Evolutionary conservation across 1,140 invertebrate genomes (phyloP).

Genomic region (Drosophila cardini): DNA sequence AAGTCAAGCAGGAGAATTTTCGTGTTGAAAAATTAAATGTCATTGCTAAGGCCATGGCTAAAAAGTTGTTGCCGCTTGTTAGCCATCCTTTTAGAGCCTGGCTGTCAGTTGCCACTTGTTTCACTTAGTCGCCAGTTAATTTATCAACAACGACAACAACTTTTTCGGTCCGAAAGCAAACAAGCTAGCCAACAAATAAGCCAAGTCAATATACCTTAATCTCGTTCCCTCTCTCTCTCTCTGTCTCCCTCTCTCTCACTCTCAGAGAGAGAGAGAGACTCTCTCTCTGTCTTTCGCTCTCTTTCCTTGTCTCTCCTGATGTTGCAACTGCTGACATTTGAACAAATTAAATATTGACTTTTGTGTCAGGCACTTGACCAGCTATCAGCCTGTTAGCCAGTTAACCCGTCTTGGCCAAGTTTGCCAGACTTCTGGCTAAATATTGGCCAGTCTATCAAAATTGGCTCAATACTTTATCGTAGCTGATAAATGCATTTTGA

Average conservation of each 20-base stretch:
- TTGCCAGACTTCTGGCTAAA: not conserved
- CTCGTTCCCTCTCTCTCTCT: not conserved
- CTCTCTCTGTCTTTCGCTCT: not conserved
- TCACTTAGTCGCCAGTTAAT: conserved; percentile 56
- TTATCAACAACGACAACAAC: conserved; percentile 61
- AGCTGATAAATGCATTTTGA: conserved; percentile 68
- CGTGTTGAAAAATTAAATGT: conserved; percentile 75
- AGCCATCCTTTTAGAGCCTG: conserved; percentile 37
- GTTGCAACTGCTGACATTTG: conserved; percentile 25
- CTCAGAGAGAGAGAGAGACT: too few species aligned
- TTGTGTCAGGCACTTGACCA: conserved; percentile 22
- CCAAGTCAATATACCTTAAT: conserved; percentile 2
- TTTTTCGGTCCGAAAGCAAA: not conserved
- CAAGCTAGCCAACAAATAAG: conserved; percentile 10
- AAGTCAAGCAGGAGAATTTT: conserved; percentile 22
- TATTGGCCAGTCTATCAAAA: conserved; percentile 35
- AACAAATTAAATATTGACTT: conserved; percentile 66
- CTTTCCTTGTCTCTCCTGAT: not conserved
- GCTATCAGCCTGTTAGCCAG: not conserved
- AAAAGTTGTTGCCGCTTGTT: conserved; percentile 41
- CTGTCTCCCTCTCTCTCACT: not conserved
- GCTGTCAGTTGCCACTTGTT: conserved; percentile 53
- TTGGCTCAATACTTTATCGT: conserved; percentile 25
- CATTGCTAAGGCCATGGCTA: conserved; percentile 62
- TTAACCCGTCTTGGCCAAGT: not conserved